phyloP scores from a whole-genome alignment of 2,113 vertebrate genomes.

The Protobothrops flavoviridis region DNA sequence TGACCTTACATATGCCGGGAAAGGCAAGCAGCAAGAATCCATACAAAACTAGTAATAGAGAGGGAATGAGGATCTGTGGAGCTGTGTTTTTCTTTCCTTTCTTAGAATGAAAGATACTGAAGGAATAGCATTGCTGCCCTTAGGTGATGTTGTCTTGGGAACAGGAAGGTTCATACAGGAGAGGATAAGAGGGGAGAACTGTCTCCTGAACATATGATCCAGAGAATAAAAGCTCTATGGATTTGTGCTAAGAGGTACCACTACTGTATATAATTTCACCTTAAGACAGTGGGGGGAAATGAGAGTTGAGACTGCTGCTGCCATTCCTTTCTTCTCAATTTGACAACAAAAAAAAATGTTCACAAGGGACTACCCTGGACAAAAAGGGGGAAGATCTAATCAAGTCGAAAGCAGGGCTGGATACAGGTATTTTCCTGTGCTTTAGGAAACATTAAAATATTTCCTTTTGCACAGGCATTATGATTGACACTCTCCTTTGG shows the following conservation, averaged over 20 bases:
- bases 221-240: not conserved
- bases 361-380: not conserved
- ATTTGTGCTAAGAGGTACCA: not conserved
- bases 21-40: not conserved
- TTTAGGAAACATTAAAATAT: not conserved
- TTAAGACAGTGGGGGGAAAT: not conserved
- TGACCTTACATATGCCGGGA: not conserved
- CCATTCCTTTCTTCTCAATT: not conserved
- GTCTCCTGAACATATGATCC: not conserved
- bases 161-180: not conserved
- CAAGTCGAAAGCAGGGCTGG: not conserved
- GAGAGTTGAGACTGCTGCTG: not conserved
- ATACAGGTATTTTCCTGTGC: not conserved
- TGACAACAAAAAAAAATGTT: not conserved
- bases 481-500: not conserved
- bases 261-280: slow-evolving; percentile 3
- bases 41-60: not conserved
- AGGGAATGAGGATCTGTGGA: not conserved
- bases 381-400: not conserved
- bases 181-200: not conserved
- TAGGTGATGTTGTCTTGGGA: not conserved
- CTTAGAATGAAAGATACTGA: not conserved
- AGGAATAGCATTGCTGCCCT: not conserved
- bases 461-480: not conserved
- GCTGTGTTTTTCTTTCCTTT: not conserved